Base-by-base conservation (phyloP, 2,888 invertebrate species). In the Dyspetes luteomarginatus region DNA sequence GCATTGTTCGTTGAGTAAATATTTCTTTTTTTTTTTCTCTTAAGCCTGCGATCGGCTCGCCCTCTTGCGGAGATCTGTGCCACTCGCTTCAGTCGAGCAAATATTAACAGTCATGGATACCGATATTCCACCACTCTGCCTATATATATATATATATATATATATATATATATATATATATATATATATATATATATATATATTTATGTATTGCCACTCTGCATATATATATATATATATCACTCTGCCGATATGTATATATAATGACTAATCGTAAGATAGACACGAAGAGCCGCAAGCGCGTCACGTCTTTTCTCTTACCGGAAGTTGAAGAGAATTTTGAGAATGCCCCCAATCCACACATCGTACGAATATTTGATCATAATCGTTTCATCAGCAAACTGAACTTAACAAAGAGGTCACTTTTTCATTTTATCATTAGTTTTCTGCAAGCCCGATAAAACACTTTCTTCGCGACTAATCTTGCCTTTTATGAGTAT, bases 31-130 rank as follows among this genome's bases (percentile, higher is more conserved):
- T n/a, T n/a, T n/a, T n/a, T n/a, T n/a, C n/a, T n/a, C n/a, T n/a
- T n/a, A n/a, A n/a, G n/a, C n/a, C n/a, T n/a, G n/a, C n/a, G n/a
- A n/a, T n/a, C n/a, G n/a, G n/a, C n/a, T n/a, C n/a, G n/a, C n/a
- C n/a, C n/a, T n/a, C n/a, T n/a, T n/a, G n/a, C n/a, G n/a, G n/a
- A n/a, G n/a, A n/a, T n/a, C n/a, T n/a, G n/a, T n/a, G n/a, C n/a
- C n/a, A n/a, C n/a, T n/a, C n/a, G n/a, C n/a, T n/a, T n/a, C n/a
- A 87, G 28, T 67, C 82, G 79, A 81, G 86, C 85, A 88, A 89
- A 89, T 89, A 88, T 89, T 87, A 86, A 83, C 85, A 75, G 77
- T 77, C 52, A 52, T 56, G 65, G 52, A 72, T 68, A 60, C 50
- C 77, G 79, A 75, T 43, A 69, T 74, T n/a, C n/a, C n/a, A n/a